phyloP scores from a whole-genome alignment of 2,888 invertebrate species.

The Eueremaeus valkanovi region DNA sequence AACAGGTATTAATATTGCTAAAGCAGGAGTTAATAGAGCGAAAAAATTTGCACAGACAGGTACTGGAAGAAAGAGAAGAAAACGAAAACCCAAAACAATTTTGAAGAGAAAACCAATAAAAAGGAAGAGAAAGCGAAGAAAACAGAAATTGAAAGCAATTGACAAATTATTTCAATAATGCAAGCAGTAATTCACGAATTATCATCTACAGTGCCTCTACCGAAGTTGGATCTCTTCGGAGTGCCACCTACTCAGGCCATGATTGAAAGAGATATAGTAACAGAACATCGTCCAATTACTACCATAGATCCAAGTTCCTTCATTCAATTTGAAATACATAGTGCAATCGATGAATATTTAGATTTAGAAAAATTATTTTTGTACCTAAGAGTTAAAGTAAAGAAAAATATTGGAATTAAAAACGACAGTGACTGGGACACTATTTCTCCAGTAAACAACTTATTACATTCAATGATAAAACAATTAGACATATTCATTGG shows the following conservation, averaged over 20 bases:
- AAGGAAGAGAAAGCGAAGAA: too few relatives aligned
- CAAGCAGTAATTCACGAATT: neutral
- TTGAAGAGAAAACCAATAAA: neutral
- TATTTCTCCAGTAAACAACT: neutral
- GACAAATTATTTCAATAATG: too few relatives aligned
- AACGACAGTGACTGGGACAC: neutral
- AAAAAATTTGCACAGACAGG: neutral
- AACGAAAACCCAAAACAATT: too few relatives aligned
- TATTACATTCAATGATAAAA: neutral
- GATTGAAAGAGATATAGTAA: neutral
- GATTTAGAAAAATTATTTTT: neutral
- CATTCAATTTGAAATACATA: neutral
- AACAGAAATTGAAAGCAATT: too few relatives aligned
- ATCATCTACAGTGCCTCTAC: neutral
- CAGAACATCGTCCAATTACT: conserved; percentile 25
- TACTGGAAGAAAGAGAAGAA: too few relatives aligned
- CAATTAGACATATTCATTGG: conserved; percentile 19
- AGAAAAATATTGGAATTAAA: neutral
- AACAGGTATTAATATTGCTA: neutral
- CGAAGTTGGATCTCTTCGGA: conserved; percentile 22
- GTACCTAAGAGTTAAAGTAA: neutral
- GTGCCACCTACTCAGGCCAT: conserved; percentile 23
- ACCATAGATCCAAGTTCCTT: neutral
- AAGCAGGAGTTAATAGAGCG: neutral
- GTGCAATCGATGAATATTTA: conserved; percentile 7